Evolutionary conservation across 1,140 invertebrate species (phyloP), one percentile per base, ranked within the genome.

Genomic region (Proctacanthus coquilletti): DNA sequence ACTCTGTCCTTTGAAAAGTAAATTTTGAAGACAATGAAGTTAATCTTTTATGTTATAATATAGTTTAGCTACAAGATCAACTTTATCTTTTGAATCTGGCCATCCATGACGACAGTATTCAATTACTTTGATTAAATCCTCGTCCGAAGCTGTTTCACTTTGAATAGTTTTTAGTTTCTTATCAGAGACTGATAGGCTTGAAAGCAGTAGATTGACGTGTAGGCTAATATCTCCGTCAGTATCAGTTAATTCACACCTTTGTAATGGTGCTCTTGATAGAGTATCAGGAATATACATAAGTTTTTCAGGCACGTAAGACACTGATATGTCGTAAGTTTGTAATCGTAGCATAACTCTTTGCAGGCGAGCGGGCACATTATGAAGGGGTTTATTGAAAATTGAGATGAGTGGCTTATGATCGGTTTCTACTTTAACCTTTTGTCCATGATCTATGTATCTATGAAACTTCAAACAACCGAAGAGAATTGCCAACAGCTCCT

Each of bases 321-420:
- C 41, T 18, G 49, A 42, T 19, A 67, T 51, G 42, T 65, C 50
- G 51, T 58, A 64, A 34, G 44, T 34, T 37, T 56, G 54, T 27
- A 64, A 34, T 37, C 45, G 45, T 5, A 67, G 38, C 40, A 54
- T 42, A 42, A 53, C 46, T n/a, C 49, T 36, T 34, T 55, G 56
- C 8, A 65, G 41, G 40, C 56, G 47, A 33, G 43, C 45, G 5
- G 59, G 49, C 4, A 60, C 53, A 21, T 50, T 49, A 15, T 48
- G 34, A 34, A 69, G 42, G 15, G 52, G 34, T 48, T 68, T 66
- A 29, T 51, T 53, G 43, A 65, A 61, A 10, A 68, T 52, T 3
- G 42, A 30, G 25, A 60, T 52, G 13, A 68, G 21, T 10, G 64
- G 62, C 39, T 62, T 64, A 39, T 69, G 63, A 40, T 68, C 64